phyloP scores from a whole-genome alignment of 2,113 vertebrate genomes.

The Pheucticus melanocephalus region DNA sequence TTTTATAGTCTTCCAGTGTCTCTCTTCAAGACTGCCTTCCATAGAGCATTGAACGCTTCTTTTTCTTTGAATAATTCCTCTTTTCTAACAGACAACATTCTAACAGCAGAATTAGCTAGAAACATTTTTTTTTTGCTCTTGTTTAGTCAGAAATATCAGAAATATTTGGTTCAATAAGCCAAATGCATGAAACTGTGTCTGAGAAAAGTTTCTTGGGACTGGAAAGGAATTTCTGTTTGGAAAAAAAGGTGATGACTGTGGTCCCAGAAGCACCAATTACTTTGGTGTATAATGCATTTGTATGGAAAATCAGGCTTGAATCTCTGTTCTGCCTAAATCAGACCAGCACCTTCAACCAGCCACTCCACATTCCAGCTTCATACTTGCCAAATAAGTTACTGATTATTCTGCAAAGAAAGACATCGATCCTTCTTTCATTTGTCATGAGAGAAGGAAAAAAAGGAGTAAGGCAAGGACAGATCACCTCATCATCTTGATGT shows the following conservation, averaged over 20 bases:
- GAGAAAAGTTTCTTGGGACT: not conserved
- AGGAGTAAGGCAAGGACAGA: not conserved
- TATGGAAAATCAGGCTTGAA: not conserved
- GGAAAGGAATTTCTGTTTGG: not conserved
- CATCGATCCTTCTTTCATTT: not conserved
- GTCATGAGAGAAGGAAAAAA: not conserved
- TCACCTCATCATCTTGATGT: not conserved
- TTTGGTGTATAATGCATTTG: not conserved
- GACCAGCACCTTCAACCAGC: not conserved
- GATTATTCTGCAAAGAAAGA: not conserved
- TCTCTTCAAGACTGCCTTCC: not conserved
- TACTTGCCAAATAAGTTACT: not conserved
- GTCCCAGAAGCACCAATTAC: not conserved
- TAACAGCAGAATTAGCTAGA: not conserved
- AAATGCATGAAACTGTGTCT: not conserved
- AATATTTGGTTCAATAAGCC: not conserved
- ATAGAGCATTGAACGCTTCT: not conserved
- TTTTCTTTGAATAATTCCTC: not conserved
- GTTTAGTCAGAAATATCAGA: not conserved
- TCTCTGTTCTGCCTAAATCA: not conserved
- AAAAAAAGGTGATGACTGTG: not conserved
- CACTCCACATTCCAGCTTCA: not conserved
- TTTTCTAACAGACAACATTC: not conserved
- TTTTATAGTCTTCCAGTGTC: not conserved
- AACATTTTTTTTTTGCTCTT: fast-evolving